These are phyloP conservation scores for Hyperoplus lanceolatus DNA, from an alignment of 2,797 vertebrate genomes.

Conservation along the genomic window DNA sequence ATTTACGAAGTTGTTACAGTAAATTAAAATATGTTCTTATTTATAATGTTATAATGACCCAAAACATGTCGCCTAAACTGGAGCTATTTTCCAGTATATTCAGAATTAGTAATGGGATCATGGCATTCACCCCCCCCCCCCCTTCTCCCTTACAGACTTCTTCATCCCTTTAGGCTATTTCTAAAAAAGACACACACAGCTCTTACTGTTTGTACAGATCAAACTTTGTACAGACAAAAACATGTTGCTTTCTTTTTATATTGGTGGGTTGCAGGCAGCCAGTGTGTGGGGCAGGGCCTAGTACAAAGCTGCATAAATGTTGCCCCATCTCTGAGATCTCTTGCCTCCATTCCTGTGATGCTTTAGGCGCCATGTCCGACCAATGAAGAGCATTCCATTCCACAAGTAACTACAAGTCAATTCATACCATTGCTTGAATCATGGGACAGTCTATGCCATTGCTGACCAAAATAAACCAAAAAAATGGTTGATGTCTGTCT, in stretches of 20 bases:
- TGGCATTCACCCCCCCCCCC: slow-evolving; percentile 1
- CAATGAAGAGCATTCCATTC: slow-evolving; percentile 78
- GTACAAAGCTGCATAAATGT: slow-evolving; percentile 46
- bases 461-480: slow-evolving; percentile 73
- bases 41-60: background rate
- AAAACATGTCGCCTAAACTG: background rate
- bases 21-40: background rate
- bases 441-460: slow-evolving; percentile 54
- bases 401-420: slow-evolving; percentile 82
- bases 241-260: slow-evolving; percentile 29
- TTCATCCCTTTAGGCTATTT: slow-evolving; percentile 57
- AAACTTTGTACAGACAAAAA: slow-evolving; percentile 49
- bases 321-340: slow-evolving; percentile 74
- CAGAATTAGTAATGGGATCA: slow-evolving; percentile 4
- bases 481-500: slow-evolving; percentile 37
- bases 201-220: slow-evolving; percentile 61
- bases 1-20: background rate
- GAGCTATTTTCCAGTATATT: slow-evolving; percentile 8
- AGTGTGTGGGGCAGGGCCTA: slow-evolving; percentile 14
- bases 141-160: slow-evolving; percentile 32
- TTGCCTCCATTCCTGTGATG: slow-evolving; percentile 78
- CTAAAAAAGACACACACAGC: slow-evolving; percentile 60
- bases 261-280: slow-evolving; percentile 11
- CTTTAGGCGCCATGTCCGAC: slow-evolving; percentile 70
- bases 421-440: slow-evolving; percentile 62